phyloP scores from a whole-genome alignment of 1,140 invertebrate species.

The Helicorthomorpha holstii region DNA sequence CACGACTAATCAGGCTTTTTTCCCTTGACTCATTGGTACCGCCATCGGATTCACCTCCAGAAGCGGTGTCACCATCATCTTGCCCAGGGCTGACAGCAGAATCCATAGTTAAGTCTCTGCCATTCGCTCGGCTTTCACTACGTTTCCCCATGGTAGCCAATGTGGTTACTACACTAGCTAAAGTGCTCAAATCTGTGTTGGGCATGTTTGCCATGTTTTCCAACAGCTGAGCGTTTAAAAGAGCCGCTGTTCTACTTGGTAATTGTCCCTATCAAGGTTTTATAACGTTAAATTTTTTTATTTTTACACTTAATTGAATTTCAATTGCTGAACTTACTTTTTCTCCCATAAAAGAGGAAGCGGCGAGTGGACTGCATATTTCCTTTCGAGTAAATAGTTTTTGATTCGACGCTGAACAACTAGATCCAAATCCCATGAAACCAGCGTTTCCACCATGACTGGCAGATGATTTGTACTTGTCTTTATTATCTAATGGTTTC shows the following conservation, averaged over 20 bases:
- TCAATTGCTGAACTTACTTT: not conserved
- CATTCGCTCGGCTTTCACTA: conserved; percentile 15
- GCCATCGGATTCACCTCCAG: conserved; percentile 30
- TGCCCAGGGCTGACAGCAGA: conserved; percentile 33
- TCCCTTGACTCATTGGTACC: conserved; percentile 35
- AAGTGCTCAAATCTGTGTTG: conserved; percentile 28
- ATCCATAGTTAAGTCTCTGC: conserved; percentile 39
- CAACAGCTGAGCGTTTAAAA: not conserved
- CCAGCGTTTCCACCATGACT: not conserved
- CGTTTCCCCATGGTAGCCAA: conserved; percentile 27
- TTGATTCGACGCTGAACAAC: conserved; percentile 23
- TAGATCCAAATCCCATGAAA: conserved; percentile 15
- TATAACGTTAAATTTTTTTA: no score
- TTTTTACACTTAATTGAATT: not conserved
- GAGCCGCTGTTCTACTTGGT: not conserved
- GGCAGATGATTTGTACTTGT: conserved; percentile 5
- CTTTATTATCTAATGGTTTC: conserved; percentile 26
- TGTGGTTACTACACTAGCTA: conserved; percentile 34
- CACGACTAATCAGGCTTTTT: conserved; percentile 48
- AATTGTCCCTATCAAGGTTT: no score
- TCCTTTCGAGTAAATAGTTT: conserved; percentile 30
- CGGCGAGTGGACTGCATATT: conserved; percentile 24
- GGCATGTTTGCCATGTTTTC: not conserved
- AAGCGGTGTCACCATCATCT: conserved; percentile 35
- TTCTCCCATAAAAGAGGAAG: conserved; percentile 21